Evolutionary conservation across 1,140 invertebrate genomes (phyloP).

Genomic region (Thaumetopoea pityocampa): DNA sequence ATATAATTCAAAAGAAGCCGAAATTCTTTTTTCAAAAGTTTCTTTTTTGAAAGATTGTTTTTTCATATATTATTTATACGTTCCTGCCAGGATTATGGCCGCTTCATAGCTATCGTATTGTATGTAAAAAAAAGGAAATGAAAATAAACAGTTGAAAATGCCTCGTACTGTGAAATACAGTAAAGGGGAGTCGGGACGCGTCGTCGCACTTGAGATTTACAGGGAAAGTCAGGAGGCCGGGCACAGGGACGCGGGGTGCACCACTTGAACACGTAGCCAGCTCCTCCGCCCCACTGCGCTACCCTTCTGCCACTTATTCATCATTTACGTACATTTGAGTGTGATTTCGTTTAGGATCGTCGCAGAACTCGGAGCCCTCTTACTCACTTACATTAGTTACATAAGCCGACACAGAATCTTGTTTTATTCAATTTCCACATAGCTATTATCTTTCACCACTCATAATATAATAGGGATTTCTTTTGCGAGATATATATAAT

Average conservation of each 20-base stretch:
- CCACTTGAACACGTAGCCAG: conserved; percentile 60
- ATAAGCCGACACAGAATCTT: conserved; percentile 53
- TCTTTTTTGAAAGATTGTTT: too few relatives aligned
- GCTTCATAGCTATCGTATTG: background rate
- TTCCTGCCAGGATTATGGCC: too few relatives aligned
- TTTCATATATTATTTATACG: too few relatives aligned
- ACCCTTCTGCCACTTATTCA: conserved; percentile 42
- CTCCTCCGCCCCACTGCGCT: conserved; percentile 23
- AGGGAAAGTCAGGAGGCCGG: conserved; percentile 33
- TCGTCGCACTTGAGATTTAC: conserved; percentile 59
- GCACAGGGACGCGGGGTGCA: conserved; percentile 21
- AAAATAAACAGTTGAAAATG: conserved; percentile 36
- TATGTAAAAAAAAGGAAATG: conserved; percentile 34
- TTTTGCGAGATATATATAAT: conserved; percentile 39
- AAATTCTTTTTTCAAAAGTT: too few relatives aligned
- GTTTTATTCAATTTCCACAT: conserved; percentile 57
- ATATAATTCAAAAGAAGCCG: too few relatives aligned
- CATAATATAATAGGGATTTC: conserved; percentile 47
- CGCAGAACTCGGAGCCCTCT: conserved; percentile 37
- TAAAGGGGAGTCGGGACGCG: conserved; percentile 34
- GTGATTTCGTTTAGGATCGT: conserved; percentile 60
- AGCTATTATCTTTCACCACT: conserved; percentile 56
- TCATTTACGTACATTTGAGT: conserved; percentile 66
- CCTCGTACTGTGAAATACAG: conserved; percentile 32
- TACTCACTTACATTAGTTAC: conserved; percentile 59